Evolutionary conservation across 37 sponge, comb jelly and placozoan genomes (phyloP).

Genomic region (Diacarnus erythraeanus): DNA sequence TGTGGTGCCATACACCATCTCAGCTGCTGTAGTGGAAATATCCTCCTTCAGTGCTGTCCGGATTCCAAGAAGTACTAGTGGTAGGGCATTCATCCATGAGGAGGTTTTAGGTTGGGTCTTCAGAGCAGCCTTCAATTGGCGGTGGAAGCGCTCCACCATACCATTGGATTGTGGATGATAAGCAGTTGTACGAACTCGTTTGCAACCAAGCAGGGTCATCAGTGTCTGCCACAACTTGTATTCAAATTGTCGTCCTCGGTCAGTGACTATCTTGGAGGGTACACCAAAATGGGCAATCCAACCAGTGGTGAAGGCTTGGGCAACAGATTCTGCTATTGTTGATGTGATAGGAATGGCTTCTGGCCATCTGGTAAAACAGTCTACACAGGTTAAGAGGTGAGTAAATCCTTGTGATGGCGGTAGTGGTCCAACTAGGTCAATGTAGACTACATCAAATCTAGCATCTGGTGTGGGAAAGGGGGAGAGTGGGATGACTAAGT

Average conservation of each 20-base stretch:
- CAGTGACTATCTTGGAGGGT: constrained; percentile 57
- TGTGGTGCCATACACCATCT: constrained; percentile 77
- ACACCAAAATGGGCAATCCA: constrained; percentile 67
- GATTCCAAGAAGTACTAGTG: constrained; percentile 73
- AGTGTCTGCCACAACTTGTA: constrained; percentile 37
- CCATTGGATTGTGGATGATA: too few relatives aligned
- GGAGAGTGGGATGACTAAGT: constrained; percentile 31
- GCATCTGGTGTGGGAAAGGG: too few relatives aligned
- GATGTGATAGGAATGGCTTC: too few relatives aligned
- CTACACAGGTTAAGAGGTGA: constrained; percentile 57
- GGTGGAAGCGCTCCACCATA: too few relatives aligned
- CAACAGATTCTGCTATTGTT: too few relatives aligned
- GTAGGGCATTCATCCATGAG: constrained; percentile 60
- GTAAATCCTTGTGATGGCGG: constrained; percentile 56
- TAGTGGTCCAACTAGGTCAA: constrained; percentile 69
- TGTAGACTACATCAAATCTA: too few relatives aligned
- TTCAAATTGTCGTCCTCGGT: constrained; percentile 66
- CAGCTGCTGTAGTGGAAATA: constrained; percentile 55
- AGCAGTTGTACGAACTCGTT: constrained; percentile 50
- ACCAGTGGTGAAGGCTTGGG: constrained; percentile 19
- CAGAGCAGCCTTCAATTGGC: too few relatives aligned
- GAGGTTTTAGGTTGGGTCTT: too few relatives aligned
- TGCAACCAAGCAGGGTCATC: too few relatives aligned
- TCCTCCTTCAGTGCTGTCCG: constrained; percentile 66
- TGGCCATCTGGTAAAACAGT: too few relatives aligned